Conservation (phyloP, 2,113 vertebrate species). For the Saccopteryx bilineata region DNA sequence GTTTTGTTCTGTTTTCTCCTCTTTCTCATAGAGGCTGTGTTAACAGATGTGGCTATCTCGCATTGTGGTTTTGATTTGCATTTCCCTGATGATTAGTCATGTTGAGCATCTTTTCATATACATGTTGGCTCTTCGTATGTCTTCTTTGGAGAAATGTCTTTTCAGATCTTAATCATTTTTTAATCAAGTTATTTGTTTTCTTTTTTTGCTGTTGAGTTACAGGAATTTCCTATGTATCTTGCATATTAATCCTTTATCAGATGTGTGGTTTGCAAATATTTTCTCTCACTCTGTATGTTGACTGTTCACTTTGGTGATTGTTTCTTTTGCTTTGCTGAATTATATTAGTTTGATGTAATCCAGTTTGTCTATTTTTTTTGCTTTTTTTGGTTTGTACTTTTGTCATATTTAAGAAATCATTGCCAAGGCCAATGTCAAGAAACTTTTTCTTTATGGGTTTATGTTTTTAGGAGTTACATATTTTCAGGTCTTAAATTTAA, state of each 20-base stretch:
- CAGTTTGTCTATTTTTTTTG: not conserved
- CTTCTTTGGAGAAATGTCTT: conserved; percentile 6
- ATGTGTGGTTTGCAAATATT: not conserved
- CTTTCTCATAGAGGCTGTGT: not conserved
- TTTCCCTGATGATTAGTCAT: conserved; percentile 20
- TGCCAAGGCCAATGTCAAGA: not conserved
- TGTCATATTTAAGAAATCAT: conserved; percentile 5
- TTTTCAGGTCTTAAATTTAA: conserved; percentile 28
- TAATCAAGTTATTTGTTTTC: not conserved
- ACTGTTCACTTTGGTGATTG: not conserved
- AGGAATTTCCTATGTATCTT: conserved; percentile 18
- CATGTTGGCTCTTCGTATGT: not conserved
- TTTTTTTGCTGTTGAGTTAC: not conserved
- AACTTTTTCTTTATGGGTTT: not conserved
- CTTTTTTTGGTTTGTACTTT: not conserved
- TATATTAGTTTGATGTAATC: conserved; percentile 19
- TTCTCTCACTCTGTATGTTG: not conserved
- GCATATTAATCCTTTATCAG: conserved; percentile 17
- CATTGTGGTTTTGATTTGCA: not conserved
- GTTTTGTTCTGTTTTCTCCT: not conserved
- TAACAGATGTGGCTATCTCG: not conserved
- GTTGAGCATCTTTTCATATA: not conserved
- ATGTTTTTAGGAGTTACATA: not conserved
- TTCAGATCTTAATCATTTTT: not conserved
- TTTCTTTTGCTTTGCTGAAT: conserved; percentile 38